Conservation (phyloP, 2,888 invertebrate genomes). For the Agrotis clavis region DNA sequence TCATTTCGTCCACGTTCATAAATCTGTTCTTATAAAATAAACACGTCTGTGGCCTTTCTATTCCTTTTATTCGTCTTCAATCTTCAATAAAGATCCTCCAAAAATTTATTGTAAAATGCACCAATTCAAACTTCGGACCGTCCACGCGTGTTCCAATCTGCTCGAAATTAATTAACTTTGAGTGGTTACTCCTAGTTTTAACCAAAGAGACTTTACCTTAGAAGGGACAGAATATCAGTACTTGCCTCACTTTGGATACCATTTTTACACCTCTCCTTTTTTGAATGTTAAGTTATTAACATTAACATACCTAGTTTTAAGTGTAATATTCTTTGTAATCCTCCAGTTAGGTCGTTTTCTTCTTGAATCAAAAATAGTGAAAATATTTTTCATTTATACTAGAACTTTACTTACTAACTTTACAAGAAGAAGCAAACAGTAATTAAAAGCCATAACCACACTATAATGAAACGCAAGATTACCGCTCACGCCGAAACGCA, state of each 20-base stretch:
- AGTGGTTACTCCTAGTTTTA: neutral
- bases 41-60: too few relatives aligned
- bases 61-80: too few relatives aligned
- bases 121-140: neutral
- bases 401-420: neutral
- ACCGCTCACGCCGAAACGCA: conserved; percentile 33
- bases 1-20: too few relatives aligned
- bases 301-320: too few relatives aligned
- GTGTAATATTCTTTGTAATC: too few relatives aligned
- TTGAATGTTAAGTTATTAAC: too few relatives aligned
- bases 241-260: too few relatives aligned
- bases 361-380: too few relatives aligned
- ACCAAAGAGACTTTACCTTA: neutral
- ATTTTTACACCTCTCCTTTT: too few relatives aligned
- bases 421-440: conserved; percentile 4
- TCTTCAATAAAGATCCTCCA: neutral
- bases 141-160: neutral
- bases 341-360: too few relatives aligned
- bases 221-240: too few relatives aligned
- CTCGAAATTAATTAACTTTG: conserved; percentile 27
- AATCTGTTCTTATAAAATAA: too few relatives aligned
- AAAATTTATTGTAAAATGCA: conserved; percentile 17
- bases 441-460: conserved; percentile 31
- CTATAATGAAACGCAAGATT: conserved; percentile 13
- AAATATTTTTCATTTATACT: neutral